Evolutionary conservation across 1,140 invertebrate genomes (phyloP), one percentile per base, ranked within the genome.

Genomic region (Lucilia sericata): DNA sequence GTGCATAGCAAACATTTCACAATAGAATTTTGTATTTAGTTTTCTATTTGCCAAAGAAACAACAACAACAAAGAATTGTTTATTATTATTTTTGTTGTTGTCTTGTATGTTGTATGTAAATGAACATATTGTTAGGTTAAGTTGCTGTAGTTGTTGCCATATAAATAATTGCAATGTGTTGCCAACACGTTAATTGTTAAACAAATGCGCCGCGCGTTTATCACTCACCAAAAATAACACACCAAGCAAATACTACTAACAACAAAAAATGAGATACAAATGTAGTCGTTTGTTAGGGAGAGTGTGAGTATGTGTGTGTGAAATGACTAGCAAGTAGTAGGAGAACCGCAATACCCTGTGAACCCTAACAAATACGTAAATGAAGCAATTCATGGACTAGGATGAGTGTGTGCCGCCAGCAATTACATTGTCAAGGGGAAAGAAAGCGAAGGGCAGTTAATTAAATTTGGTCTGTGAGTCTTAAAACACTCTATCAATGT

Each of bases 151-250:
- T 80, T 49, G 42, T 80, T 74, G 65, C 55, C 60, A 81, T 51
- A 84, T 84, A 84, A 84, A 84, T 84, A 84, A 84, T 81, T 84
- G 84, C 84, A 84, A 84, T 74, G 80, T 84, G 84, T 84, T 84
- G 74, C 84, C 80, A 51, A 81, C 80, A 84, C 81, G 84, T 84
- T 84, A 84, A 84, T 84, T 84, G 84, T 84, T 84, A 82, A 84
- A 76, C 80, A 84, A 84, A 84, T 49, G 81, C 74, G 70, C 65
- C 30, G 36, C 78, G 81, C 84, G 84, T 84, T 84, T 82, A 84
- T 84, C 84, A 84, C 84, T 84, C 80, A 84, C 81, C 70, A 82
- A 84, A 30, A 30, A 74, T 51, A 84, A 74, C 81, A 76, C 42
- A 42, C 51, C 13, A 49, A 76, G 10, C 76, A 25, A 25, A 49